Conservation (phyloP, 2,888 invertebrate species). For the Ferrisia virgata region DNA sequence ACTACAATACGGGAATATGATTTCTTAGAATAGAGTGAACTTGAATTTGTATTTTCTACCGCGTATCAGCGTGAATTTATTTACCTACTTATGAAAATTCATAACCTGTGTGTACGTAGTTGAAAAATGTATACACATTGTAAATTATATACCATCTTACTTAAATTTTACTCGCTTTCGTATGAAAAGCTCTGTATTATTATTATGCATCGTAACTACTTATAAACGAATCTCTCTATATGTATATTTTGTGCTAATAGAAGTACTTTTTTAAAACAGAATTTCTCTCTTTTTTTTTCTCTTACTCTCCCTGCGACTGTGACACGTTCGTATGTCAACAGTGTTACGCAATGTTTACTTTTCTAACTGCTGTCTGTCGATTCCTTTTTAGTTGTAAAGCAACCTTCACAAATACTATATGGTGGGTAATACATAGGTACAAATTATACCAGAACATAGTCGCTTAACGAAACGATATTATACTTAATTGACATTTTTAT, state of each 20-base stretch:
- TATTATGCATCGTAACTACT: neutral
- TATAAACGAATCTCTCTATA: neutral
- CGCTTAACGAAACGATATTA: neutral
- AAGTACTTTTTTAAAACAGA: neutral
- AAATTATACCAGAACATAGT: too few relatives aligned
- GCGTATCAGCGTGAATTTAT: neutral
- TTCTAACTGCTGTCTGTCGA: neutral
- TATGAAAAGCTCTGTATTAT: neutral
- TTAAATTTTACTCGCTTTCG: neutral
- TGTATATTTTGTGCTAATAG: neutral
- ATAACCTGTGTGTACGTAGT: neutral
- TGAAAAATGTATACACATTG: neutral
- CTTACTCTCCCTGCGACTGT: too few relatives aligned
- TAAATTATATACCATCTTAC: neutral
- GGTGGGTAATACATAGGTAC: neutral
- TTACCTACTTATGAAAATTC: conserved; percentile 1
- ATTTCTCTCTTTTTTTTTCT: neutral
- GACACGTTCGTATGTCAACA: neutral
- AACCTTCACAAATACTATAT: conserved; percentile 11
- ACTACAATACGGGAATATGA: neutral
- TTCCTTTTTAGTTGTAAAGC: neutral
- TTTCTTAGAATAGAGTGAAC: neutral
- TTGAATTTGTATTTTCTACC: neutral
- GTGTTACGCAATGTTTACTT: neutral
- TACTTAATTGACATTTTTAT: neutral